phyloP scores from a whole-genome alignment of 2,797 vertebrate species.

The Coregonus suidteri region DNA sequence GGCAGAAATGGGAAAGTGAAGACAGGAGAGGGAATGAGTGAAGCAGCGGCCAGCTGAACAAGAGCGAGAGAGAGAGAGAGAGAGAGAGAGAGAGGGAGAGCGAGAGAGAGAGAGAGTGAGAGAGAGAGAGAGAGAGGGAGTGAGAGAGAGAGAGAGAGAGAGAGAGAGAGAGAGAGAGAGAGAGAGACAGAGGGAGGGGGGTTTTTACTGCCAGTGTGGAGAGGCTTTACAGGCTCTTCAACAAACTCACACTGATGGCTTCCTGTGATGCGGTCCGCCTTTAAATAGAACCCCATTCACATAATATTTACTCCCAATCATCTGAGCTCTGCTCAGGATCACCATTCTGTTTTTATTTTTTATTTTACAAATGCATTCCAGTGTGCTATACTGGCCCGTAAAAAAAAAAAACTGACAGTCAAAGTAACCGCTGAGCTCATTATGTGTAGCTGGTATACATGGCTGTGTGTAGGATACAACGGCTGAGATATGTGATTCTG shows the following conservation, averaged over 20 bases:
- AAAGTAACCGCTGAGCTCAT: neutral
- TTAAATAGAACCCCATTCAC: slow-evolving; percentile 35
- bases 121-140: neutral
- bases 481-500: slow-evolving; percentile 18
- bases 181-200: neutral
- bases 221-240: slow-evolving; percentile 44
- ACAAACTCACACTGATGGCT: slow-evolving; percentile 38
- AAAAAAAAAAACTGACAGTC: slow-evolving; percentile 29
- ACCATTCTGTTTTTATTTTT: slow-evolving; percentile 39
- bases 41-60: neutral
- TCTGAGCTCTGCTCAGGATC: slow-evolving; percentile 10
- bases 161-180: neutral
- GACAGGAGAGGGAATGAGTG: too few species aligned
- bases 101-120: neutral
- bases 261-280: slow-evolving; percentile 26
- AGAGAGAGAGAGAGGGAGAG: neutral
- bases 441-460: neutral
- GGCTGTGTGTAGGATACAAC: slow-evolving; percentile 16
- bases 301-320: slow-evolving; percentile 33
- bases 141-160: neutral
- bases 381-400: slow-evolving; percentile 30
- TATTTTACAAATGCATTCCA: slow-evolving; percentile 44
- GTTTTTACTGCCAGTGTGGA: slow-evolving; percentile 30
- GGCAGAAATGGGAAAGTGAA: neutral
- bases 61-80: neutral